These are phyloP conservation scores for Potorous gilbertii DNA, from an alignment of 2,797 vertebrate species.

Conservation along the genomic window DNA sequence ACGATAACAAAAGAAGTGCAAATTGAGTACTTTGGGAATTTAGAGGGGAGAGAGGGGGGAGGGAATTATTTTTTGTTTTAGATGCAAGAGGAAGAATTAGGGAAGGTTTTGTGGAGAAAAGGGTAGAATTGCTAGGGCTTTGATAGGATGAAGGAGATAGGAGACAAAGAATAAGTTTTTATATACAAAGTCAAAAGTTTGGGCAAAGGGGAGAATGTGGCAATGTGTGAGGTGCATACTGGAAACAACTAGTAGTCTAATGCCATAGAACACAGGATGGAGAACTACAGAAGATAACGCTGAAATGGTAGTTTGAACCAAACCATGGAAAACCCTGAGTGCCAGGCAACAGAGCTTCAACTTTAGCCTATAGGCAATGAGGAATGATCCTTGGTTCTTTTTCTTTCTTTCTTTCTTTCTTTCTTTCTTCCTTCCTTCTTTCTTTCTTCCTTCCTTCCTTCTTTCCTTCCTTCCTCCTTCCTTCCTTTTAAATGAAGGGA, in stretches of 20 bases:
- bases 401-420: too few species aligned
- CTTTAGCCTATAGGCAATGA: too few species aligned
- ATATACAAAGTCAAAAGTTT: background rate
- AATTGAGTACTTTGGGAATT: background rate
- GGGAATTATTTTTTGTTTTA: background rate
- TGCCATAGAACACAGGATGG: too few species aligned
- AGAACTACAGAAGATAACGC: too few species aligned
- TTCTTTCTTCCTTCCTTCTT: fast-evolving
- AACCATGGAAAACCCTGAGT: too few species aligned
- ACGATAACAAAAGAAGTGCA: background rate
- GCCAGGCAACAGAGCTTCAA: too few species aligned
- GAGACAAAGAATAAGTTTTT: background rate
- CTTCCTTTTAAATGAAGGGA: too few species aligned
- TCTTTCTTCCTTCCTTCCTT: fast-evolving
- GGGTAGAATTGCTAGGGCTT: background rate
- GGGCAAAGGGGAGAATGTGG: background rate
- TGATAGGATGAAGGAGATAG: background rate
- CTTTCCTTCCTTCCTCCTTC: too few species aligned
- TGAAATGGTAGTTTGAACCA: too few species aligned
- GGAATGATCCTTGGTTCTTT: too few species aligned
- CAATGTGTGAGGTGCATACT: background rate
- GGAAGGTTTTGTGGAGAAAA: background rate
- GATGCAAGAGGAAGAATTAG: background rate
- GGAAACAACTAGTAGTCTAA: background rate
- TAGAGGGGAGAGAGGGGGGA: background rate